Base-by-base conservation (phyloP, 2,113 vertebrate species). In the Echinops telfairi region DNA sequence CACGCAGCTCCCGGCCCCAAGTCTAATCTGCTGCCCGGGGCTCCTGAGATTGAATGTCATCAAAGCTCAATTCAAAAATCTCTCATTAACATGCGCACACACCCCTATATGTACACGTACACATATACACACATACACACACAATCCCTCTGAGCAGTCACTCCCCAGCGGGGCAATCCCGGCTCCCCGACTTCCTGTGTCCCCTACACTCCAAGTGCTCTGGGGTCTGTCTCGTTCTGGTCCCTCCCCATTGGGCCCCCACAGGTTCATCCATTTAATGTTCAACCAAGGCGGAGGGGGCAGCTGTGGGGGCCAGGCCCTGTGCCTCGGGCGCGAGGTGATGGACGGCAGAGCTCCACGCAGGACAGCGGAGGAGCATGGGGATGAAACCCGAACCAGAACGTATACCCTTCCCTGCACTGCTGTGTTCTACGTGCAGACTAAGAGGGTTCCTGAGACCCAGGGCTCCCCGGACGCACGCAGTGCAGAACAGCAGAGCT, bases 1-100 rank as follows among this genome's bases (percentile, higher is more conserved):
- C 31, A 19, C 12, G 40, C 1, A 57, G 60, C 36, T n/a, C 40
- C 17, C 66, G 22, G 23, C 6, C 2, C 4, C 0, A 22, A 31
- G 23, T 4, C 4, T 43, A 76, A 57, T 36, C 83, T 66, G 73
- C 40, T 57, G 80, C 27, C 75, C 6, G 2, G 17, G 60, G 62
- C 57, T 29, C 43, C 22, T 53, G n/a, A 83, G 27, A 77, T 66
- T 6, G 78, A 73, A 66, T 10, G 25, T 57, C 19, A 40, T 33
- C 57, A 33, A 83, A 77, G 15, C 68, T 86, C 73, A 6, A 75
- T 71, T 80, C 68, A 43, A 5, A 75, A 47, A 6, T n/a, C 6
- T 58, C 60, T 53, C 86, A 19, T 73, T 3, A n/a, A 40, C 40
- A 40, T 40, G 40, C 7, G 40, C 40, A 40, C 40, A 7, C 40